Conservation (phyloP, 2,113 vertebrate genomes). For the Plecotus auritus region DNA sequence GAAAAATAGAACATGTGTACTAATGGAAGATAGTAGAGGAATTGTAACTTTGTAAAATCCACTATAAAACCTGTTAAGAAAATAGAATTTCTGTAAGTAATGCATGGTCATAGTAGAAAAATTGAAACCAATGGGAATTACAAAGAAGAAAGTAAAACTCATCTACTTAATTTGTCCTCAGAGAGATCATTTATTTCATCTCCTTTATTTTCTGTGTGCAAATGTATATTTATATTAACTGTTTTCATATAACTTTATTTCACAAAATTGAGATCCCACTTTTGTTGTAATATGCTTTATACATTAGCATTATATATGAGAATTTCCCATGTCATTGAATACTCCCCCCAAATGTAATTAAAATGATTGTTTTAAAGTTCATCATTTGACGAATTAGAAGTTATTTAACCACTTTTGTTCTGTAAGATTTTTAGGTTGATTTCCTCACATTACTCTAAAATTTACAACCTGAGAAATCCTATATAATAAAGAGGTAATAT, state of each 20-base stretch:
- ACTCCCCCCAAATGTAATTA: background rate
- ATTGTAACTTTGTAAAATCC: background rate
- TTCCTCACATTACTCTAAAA: background rate
- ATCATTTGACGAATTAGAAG: background rate
- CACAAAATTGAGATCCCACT: background rate
- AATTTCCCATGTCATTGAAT: background rate
- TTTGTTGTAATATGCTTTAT: background rate
- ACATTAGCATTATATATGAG: background rate
- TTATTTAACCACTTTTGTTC: background rate
- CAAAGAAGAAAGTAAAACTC: background rate
- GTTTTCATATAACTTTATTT: background rate
- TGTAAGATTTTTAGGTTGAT: background rate
- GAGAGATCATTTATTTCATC: background rate
- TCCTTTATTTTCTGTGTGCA: background rate
- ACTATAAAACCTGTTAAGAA: background rate
- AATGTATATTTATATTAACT: background rate
- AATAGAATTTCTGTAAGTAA: slow-evolving; percentile 16
- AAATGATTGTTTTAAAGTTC: background rate
- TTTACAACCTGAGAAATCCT: background rate
- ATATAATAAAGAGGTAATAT: too few relatives aligned
- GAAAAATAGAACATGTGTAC: background rate
- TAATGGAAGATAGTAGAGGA: background rate
- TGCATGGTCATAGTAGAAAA: background rate
- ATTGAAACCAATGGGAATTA: background rate
- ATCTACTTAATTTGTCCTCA: background rate